Conservation (phyloP, 1,140 invertebrate species). For the Drosophila funebris region DNA sequence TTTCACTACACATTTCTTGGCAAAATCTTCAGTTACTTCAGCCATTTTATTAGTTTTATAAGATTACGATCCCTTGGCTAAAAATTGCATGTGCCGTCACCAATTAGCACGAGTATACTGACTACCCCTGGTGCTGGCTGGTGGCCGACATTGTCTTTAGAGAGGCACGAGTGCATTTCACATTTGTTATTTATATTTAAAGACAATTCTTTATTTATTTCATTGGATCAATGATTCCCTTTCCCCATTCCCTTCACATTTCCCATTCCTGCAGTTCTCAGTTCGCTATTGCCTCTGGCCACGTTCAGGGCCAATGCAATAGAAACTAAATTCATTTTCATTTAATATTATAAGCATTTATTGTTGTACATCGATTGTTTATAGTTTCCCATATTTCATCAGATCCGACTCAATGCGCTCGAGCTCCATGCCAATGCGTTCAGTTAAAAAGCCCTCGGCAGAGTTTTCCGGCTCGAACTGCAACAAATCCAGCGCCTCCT, state of each 20-base stretch:
- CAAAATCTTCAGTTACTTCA: conserved; percentile 63
- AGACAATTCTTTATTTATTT: conserved; percentile 74
- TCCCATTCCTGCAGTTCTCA: background rate
- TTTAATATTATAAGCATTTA: conserved; percentile 35
- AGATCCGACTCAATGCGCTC: conserved; percentile 73
- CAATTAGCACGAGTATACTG: conserved; percentile 52
- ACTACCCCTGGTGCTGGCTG: conserved; percentile 5
- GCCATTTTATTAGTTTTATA: conserved; percentile 49
- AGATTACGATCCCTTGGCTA: conserved; percentile 30
- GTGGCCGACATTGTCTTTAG: conserved; percentile 11
- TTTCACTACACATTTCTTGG: conserved; percentile 65
- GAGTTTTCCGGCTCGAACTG: conserved; percentile 88
- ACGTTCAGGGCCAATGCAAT: conserved; percentile 14
- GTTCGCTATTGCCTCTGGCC: conserved; percentile 34
- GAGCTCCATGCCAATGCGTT: conserved; percentile 66
- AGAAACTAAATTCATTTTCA: conserved; percentile 26
- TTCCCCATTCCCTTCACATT: background rate
- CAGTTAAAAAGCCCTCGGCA: conserved; percentile 88
- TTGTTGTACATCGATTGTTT: background rate
- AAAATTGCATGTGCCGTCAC: conserved; percentile 23
- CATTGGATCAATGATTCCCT: conserved; percentile 41
- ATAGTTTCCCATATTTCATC: conserved; percentile 57
- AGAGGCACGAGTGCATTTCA: conserved; percentile 12
- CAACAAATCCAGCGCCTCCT: conserved; percentile 87
- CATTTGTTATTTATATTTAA: conserved; percentile 68